Evolutionary conservation across 2,113 vertebrate genomes (phyloP).

Genomic region (Pitta sordida): DNA sequence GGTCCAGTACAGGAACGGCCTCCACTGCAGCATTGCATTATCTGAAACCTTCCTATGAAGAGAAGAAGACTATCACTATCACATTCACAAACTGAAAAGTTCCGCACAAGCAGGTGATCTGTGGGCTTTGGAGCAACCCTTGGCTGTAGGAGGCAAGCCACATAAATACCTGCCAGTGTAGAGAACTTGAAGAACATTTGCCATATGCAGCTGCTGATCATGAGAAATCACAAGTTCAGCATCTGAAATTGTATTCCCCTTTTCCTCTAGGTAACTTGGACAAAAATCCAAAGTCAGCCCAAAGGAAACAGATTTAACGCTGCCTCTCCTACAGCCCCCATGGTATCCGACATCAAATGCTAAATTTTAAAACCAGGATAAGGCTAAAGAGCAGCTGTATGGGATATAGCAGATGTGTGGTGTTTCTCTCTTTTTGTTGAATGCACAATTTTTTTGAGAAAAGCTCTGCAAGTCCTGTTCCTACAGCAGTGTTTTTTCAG

Average conservation of each 20-base stretch:
- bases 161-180: background rate
- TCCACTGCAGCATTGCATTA: slow-evolving; percentile 91
- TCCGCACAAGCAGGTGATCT: background rate
- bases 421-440: background rate
- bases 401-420: fast-evolving
- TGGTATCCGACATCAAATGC: background rate
- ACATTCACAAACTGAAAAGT: fast-evolving
- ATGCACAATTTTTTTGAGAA: background rate
- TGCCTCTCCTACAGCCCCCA: background rate
- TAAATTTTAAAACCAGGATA: background rate
- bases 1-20: slow-evolving; percentile 93
- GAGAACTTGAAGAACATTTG: background rate
- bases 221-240: background rate
- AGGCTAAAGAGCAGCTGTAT: fast-evolving
- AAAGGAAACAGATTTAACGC: fast-evolving
- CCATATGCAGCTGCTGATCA: background rate
- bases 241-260: background rate
- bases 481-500: background rate
- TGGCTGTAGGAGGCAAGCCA: background rate
- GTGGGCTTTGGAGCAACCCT: background rate
- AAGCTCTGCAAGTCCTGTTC: background rate
- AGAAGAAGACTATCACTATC: background rate
- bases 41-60: slow-evolving; percentile 86
- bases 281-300: background rate
- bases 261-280: background rate